A percentile compares a stretch with the other conserved stretches of the same genome.
Conservation (phyloP, 2,797 vertebrate species). For the Argentina silus region DNA sequence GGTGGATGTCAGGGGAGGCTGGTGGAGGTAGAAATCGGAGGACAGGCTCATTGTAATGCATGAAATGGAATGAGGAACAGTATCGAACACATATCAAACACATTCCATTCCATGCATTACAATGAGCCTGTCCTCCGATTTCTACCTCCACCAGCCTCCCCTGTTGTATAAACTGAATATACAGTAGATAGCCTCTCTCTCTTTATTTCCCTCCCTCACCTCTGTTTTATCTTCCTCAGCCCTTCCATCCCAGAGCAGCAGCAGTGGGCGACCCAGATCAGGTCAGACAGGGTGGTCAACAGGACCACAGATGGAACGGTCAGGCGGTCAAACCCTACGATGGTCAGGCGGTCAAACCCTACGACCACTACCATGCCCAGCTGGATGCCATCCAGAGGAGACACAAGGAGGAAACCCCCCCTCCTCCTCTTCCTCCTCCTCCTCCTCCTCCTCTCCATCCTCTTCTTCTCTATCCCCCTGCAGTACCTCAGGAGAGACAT, state of each 20-base stretch:
- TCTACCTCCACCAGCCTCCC: no score
- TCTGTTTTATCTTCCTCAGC: slow-evolving; percentile 30
- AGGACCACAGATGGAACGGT: slow-evolving; percentile 37
- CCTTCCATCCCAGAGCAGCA: slow-evolving; percentile 43
- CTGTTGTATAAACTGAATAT: no score
- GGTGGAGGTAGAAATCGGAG: no score
- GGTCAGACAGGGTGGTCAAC: slow-evolving; percentile 25
- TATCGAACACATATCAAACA: no score
- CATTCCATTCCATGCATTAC: no score
- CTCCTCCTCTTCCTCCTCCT: slow-evolving; percentile 18
- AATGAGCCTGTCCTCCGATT: no score
- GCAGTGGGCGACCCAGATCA: slow-evolving; percentile 46
- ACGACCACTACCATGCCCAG: slow-evolving; percentile 76
- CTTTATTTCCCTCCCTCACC: no score
- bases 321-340: slow-evolving; percentile 58
- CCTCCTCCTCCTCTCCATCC: neutral
- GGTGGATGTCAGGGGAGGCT: no score
- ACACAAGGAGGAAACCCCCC: slow-evolving; percentile 30
- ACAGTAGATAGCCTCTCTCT: no score
- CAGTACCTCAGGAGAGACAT: slow-evolving; percentile 34
- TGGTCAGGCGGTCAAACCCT: slow-evolving; percentile 45
- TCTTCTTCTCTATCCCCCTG: slow-evolving; percentile 12
- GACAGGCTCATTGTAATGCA: no score
- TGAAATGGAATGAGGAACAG: no score
- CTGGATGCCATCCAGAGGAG: slow-evolving; percentile 75